These are phyloP conservation scores for Cettia cetti DNA, from an alignment of 2,113 vertebrate species.

Conservation along the genomic window DNA sequence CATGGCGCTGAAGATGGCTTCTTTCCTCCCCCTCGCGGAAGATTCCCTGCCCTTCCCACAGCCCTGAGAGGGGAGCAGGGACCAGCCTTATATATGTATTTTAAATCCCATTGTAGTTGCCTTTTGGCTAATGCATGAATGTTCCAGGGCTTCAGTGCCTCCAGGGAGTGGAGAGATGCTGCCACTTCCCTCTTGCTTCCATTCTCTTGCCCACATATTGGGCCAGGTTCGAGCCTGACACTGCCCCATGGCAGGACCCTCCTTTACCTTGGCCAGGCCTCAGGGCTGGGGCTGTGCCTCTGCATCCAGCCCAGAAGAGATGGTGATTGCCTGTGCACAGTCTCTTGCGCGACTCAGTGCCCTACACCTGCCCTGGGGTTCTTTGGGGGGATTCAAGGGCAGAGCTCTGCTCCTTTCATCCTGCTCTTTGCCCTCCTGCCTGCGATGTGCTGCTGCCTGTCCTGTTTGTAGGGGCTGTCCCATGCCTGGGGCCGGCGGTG, in stretches of 20 bases:
- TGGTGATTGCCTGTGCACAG: neutral
- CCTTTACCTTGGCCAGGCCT: neutral
- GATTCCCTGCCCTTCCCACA: conserved; percentile 24
- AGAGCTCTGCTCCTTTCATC: neutral
- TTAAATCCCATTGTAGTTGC: neutral
- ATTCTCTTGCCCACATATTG: neutral
- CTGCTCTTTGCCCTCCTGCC: neutral
- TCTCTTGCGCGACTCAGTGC: fast-evolving
- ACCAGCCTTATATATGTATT: conserved; percentile 4
- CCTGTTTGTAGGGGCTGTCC: neutral
- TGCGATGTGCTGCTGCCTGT: neutral
- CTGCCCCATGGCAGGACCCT: neutral
- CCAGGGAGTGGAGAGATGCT: neutral
- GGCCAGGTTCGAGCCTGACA: neutral
- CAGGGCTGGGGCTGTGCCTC: neutral
- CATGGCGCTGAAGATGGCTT: conserved; percentile 59
- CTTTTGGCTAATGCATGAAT: conserved; percentile 31
- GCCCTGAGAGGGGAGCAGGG: conserved; percentile 48
- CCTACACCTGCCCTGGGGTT: neutral
- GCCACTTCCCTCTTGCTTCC: neutral
- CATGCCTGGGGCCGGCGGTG: fast-evolving
- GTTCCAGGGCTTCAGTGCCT: conserved; percentile 64
- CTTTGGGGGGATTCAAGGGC: neutral
- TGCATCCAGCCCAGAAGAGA: neutral
- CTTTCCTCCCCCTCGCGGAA: conserved; percentile 49